Percentiles rank a stretch among this genome's conserved stretches.
These are phyloP conservation scores for Nymphalis io DNA, from an alignment of 1,140 invertebrate species.

Conservation along the genomic window DNA sequence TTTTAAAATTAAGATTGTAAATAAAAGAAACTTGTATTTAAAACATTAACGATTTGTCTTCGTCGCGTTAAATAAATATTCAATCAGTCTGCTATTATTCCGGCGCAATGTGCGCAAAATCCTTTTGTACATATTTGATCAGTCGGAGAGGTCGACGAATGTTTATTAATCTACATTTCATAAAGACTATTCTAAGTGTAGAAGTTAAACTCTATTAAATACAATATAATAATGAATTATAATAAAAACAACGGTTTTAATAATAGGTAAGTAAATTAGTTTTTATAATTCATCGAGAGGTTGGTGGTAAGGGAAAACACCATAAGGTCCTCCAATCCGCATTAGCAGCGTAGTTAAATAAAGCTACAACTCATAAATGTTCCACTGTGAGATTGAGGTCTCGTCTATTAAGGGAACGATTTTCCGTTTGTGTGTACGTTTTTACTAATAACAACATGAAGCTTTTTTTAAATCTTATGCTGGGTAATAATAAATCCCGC, in stretches of 20 bases:
- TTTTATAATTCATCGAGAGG: neutral
- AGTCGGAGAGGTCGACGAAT: neutral
- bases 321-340: no score
- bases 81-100: constrained; percentile 14
- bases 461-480: no score
- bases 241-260: no score
- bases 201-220: neutral
- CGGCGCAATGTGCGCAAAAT: neutral
- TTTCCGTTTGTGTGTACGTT: no score
- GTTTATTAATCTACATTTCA: neutral
- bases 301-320: no score
- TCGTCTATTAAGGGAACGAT: no score
- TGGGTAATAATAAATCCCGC: no score
- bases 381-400: no score
- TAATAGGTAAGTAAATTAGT: neutral
- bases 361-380: no score
- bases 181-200: neutral
- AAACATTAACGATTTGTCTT: constrained; percentile 6
- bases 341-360: no score
- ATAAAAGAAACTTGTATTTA: neutral
- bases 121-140: constrained; percentile 14
- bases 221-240: neutral
- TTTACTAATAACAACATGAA: no score
- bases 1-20: no score
- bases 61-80: constrained; percentile 8